Base-by-base conservation (phyloP, 92 coral and sea anemone species). In the Epizoanthus ramosus region DNA sequence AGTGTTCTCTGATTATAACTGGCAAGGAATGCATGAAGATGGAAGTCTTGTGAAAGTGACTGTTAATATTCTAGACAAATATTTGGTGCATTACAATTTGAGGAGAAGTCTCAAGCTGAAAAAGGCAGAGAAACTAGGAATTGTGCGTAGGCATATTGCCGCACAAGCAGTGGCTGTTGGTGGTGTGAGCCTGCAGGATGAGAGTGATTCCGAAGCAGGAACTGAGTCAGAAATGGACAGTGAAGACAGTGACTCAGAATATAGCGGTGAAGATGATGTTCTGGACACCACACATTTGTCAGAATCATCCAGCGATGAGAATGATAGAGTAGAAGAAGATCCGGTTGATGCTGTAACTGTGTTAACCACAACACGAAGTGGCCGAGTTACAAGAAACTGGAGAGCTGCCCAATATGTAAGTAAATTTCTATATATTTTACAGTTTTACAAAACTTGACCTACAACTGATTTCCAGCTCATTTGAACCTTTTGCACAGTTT, bases 321-420 rank as follows among this genome's bases (percentile, higher is more conserved):
- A 35, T 8, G 24, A 50, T 76, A 69, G 45, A 18, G 56, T 5
- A 21, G 82, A 76, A 35, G 66, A 52, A 4, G 57, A 76, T 25
- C 35, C 80, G 53, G 22, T 54, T 74, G 80, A 74, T 74, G 80
- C 80, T 25, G 81, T 65, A 21, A 18, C 45, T 57, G 66, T 75
- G 81, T 57, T 75, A 35, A 79, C 68, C 6, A 61, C 73, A 15
- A 63, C 84, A 57, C 63, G 68, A 45, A 75, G 52, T 45, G 50
- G 81, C 39, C 81, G 81, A 39, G 81, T 75, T 54, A 57, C 74
- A 79, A 79, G 52, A 61, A 79, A 61, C 73, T 63, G 74, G 73
- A 61, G 57, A 79, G 73, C 84, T 28, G 72, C 84, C 19, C 57
- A 79, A 59, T 79, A 79, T 23, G 74, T 37, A 69, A 69, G 74